phyloP scores from a whole-genome alignment of 2,888 invertebrate genomes.

The Gasteruption jaculator region DNA sequence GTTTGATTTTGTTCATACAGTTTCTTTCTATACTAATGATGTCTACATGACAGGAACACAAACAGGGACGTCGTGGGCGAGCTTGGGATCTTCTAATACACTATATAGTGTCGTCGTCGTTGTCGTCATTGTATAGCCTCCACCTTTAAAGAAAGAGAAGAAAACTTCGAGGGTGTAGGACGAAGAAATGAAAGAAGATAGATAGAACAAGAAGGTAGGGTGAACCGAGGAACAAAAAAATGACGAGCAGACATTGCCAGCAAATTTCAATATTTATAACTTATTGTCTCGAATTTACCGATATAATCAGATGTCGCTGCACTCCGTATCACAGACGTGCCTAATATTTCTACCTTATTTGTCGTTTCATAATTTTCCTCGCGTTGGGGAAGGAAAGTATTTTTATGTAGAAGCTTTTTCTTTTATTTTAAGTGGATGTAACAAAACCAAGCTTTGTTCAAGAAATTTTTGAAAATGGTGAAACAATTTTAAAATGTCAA shows the following conservation, averaged over 20 bases:
- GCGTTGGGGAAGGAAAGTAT: too few species aligned
- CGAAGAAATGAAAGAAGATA: slow-evolving; percentile 17
- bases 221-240: slow-evolving; percentile 12
- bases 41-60: slow-evolving; percentile 42
- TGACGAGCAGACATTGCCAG: slow-evolving; percentile 24
- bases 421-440: too few species aligned
- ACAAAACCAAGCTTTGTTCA: too few species aligned
- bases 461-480: too few species aligned
- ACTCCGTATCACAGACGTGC: slow-evolving; percentile 13
- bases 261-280: slow-evolving; percentile 49
- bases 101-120: too few species aligned
- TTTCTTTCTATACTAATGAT: slow-evolving; percentile 44
- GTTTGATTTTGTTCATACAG: too few species aligned
- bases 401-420: too few species aligned
- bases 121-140: too few species aligned
- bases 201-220: slow-evolving; percentile 16
- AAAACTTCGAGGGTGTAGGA: slow-evolving; percentile 14
- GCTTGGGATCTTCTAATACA: slow-evolving; percentile 42
- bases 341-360: too few species aligned
- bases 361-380: too few species aligned
- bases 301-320: slow-evolving; percentile 27
- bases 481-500: too few species aligned
- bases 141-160: too few species aligned
- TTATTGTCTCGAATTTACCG: slow-evolving; percentile 46
- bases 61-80: slow-evolving; percentile 45